These are phyloP conservation scores for Oscheius sp. DNA, from an alignment of 2,888 invertebrate genomes.

Conservation along the genomic window DNA sequence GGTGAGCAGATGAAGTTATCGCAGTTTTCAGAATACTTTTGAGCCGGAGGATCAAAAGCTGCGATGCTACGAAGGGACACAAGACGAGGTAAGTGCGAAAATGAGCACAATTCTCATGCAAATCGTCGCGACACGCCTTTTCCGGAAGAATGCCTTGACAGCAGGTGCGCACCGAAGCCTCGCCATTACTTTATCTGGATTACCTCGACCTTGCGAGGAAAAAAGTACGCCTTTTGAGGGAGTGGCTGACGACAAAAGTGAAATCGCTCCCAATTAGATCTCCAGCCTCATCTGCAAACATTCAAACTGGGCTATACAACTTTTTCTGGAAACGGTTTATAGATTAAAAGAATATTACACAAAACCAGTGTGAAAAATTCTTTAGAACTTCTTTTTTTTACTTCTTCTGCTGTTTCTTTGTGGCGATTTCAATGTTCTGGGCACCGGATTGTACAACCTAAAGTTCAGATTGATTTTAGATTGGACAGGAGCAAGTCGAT, in stretches of 20 bases:
- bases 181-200: neutral
- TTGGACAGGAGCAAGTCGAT: too few species aligned
- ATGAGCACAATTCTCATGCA: slow-evolving; percentile 33
- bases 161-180: slow-evolving; percentile 16
- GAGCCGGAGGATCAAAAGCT: neutral
- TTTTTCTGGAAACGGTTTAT: neutral
- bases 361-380: slow-evolving; percentile 4
- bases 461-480: slow-evolving; percentile 77
- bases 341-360: slow-evolving; percentile 18
- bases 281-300: too few species aligned
- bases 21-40: neutral
- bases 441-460: slow-evolving; percentile 95
- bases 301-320: too few species aligned
- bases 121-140: slow-evolving; percentile 35
- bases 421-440: slow-evolving; percentile 97
- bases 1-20: slow-evolving; percentile 17
- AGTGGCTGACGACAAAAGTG: too few species aligned
- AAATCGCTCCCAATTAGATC: too few species aligned
- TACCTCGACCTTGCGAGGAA: slow-evolving; percentile 1
- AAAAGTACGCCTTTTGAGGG: neutral
- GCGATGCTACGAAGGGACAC: slow-evolving; percentile 4
- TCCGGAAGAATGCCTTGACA: slow-evolving; percentile 26
- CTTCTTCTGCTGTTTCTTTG: slow-evolving; percentile 20
- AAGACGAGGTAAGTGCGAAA: slow-evolving; percentile 17
- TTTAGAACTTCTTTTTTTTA: neutral